phyloP scores from a whole-genome alignment of 1,140 invertebrate genomes.

The Lucilia cuprina region DNA sequence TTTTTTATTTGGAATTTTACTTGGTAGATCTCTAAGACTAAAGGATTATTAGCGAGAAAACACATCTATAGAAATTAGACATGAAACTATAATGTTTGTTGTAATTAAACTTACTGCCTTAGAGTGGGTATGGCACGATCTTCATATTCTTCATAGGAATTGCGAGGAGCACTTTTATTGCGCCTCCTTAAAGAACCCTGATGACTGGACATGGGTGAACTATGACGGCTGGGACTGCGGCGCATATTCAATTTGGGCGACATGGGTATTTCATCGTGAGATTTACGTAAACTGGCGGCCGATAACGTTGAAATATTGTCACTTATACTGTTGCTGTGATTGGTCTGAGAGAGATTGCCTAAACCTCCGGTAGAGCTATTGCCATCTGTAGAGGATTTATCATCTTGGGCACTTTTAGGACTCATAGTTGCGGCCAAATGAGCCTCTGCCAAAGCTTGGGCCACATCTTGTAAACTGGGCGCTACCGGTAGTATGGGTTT shows the following conservation, averaged over 20 bases:
- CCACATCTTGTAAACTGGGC: slow-evolving; percentile 60
- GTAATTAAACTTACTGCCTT: slow-evolving; percentile 71
- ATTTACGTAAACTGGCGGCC: slow-evolving; percentile 46
- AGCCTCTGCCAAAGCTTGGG: slow-evolving; percentile 53
- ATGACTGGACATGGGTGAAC: slow-evolving; percentile 63
- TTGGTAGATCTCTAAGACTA: not conserved
- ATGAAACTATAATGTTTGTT: not conserved
- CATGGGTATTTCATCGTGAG: slow-evolving; percentile 56
- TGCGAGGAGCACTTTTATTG: slow-evolving; percentile 77
- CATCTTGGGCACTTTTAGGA: slow-evolving; percentile 49
- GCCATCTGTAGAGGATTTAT: slow-evolving; percentile 51
- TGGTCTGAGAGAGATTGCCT: not conserved
- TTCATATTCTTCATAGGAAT: slow-evolving; percentile 86
- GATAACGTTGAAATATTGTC: slow-evolving; percentile 41
- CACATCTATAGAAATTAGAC: not conserved
- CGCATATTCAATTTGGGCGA: slow-evolving; percentile 52
- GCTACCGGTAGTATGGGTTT: slow-evolving; percentile 57
- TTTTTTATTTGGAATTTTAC: not conserved
- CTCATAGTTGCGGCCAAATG: slow-evolving; percentile 43
- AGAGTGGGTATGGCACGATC: slow-evolving; percentile 82
- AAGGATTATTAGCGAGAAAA: not conserved
- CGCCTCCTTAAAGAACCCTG: slow-evolving; percentile 72
- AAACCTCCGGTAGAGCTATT: slow-evolving; percentile 41
- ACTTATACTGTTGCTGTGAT: slow-evolving; percentile 7
- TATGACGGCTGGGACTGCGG: slow-evolving; percentile 53